Evolutionary conservation across 2,113 vertebrate genomes (phyloP).

Genomic region (Malurus cyaneus): DNA sequence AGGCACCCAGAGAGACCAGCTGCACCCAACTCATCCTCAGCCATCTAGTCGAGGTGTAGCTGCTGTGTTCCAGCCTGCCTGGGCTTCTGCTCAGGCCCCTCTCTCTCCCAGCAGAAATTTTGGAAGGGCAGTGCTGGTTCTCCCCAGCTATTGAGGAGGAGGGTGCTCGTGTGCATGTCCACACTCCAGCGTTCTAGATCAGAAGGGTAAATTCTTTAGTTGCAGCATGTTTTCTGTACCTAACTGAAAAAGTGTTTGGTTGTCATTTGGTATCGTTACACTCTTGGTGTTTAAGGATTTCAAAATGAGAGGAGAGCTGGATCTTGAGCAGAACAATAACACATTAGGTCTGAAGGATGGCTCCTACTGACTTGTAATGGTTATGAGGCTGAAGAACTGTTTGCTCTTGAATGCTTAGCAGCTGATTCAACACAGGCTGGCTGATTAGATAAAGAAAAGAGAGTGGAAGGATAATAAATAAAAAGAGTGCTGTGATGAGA

Average conservation of each 20-base stretch:
- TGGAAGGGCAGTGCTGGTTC: neutral
- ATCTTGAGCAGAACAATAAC: slow-evolving; percentile 5
- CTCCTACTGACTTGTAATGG: neutral
- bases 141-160: neutral
- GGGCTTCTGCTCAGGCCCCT: neutral
- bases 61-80: neutral
- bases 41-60: neutral
- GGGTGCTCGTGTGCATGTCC: too few relatives aligned
- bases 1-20: slow-evolving; percentile 14
- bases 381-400: slow-evolving; percentile 9
- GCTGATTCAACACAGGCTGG: slow-evolving; percentile 47
- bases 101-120: neutral
- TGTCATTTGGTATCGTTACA: neutral
- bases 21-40: neutral
- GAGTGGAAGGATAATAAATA: slow-evolving; percentile 40
- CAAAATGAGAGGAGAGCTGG: slow-evolving; percentile 1
- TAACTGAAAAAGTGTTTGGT: neutral
- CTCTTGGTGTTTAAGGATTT: neutral
- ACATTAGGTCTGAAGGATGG: neutral
- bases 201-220: neutral
- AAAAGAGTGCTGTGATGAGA: neutral
- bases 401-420: slow-evolving; percentile 30
- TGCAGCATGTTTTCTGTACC: neutral
- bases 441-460: slow-evolving; percentile 55
- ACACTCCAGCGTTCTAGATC: neutral